Evolutionary conservation across 2,797 vertebrate genomes (phyloP).

Genomic region (Danio aesculapii): DNA sequence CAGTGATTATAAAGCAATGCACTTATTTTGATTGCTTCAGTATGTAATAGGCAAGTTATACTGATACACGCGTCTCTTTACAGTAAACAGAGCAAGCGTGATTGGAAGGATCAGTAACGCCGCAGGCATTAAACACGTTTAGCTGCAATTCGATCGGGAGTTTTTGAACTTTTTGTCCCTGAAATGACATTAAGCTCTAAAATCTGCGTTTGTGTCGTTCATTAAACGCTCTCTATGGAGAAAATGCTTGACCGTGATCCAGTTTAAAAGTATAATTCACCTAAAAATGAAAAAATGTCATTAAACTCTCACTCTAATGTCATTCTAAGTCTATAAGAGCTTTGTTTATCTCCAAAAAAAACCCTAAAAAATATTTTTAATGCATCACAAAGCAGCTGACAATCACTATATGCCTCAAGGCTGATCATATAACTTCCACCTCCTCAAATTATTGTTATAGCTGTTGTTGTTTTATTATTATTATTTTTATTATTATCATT

Average conservation of each 20-base stretch:
- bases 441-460: no score
- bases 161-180: slow-evolving; percentile 4
- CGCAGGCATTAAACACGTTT: slow-evolving; percentile 62
- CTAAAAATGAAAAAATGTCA: no score
- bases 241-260: slow-evolving; percentile 40
- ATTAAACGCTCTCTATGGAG: slow-evolving; percentile 48
- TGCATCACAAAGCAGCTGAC: no score
- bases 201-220: slow-evolving; percentile 19
- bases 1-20: slow-evolving; percentile 54
- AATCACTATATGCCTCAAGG: no score
- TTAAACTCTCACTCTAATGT: no score
- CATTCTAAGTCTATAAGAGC: no score
- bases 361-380: no score
- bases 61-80: slow-evolving; percentile 72
- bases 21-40: slow-evolving; percentile 62
- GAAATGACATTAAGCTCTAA: slow-evolving; percentile 28
- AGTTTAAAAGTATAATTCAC: slow-evolving; percentile 27
- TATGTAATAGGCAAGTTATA: slow-evolving; percentile 60
- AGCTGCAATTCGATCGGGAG: slow-evolving; percentile 65
- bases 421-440: no score
- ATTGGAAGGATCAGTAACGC: slow-evolving; percentile 57
- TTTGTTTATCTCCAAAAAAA: no score
- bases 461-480: no score
- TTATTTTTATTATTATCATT: no score
- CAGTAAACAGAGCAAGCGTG: slow-evolving; percentile 61